These are phyloP conservation scores for Zaprionus inermis DNA, from an alignment of 1,140 invertebrate species.

Conservation along the genomic window DNA sequence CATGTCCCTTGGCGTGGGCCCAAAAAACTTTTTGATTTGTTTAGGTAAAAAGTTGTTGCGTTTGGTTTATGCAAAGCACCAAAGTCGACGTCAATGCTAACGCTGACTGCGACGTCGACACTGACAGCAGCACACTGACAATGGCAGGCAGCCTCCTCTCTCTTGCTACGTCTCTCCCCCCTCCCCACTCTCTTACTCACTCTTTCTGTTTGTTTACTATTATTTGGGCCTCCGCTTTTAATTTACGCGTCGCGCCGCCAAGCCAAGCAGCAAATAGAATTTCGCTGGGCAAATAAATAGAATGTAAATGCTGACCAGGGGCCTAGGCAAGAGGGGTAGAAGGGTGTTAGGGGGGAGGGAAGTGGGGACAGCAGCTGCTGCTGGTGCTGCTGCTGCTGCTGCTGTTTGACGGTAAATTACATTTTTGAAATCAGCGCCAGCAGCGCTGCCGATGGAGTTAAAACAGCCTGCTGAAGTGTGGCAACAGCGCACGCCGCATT, in stretches of 20 bases:
- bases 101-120: conserved; percentile 6
- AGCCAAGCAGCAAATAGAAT: conserved; percentile 80
- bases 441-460: conserved; percentile 37
- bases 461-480: conserved; percentile 25
- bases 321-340: not conserved
- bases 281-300: conserved; percentile 60
- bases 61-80: conserved; percentile 62
- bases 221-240: conserved; percentile 62
- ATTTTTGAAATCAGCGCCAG: conserved; percentile 42
- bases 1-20: conserved; percentile 43
- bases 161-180: not conserved
- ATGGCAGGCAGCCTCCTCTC: not conserved
- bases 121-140: not conserved
- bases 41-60: conserved; percentile 58
- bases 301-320: conserved; percentile 55
- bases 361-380: not conserved
- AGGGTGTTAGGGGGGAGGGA: not conserved
- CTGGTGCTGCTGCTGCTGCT: conserved; percentile 16
- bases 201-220: conserved; percentile 60
- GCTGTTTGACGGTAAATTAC: conserved; percentile 39
- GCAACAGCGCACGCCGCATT: conserved; percentile 43
- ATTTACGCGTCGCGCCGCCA: conserved; percentile 53
- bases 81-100: conserved; percentile 19
- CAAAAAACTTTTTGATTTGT: conserved; percentile 63
- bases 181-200: conserved; percentile 3